These are phyloP conservation scores for Germaria angustata DNA, from an alignment of 2,888 invertebrate species.

Conservation along the genomic window DNA sequence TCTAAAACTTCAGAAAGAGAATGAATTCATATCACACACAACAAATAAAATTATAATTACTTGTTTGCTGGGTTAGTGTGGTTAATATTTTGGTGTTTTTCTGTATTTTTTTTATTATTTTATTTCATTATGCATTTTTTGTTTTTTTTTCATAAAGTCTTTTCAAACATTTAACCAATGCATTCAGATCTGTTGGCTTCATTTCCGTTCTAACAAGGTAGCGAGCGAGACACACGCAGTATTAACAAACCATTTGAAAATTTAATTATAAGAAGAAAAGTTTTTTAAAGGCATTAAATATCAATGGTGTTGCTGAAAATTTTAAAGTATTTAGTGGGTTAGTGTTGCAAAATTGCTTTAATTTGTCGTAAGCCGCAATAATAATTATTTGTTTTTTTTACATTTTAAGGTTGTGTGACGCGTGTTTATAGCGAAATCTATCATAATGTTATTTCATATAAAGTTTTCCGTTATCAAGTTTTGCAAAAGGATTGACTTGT, in stretches of 20 bases:
- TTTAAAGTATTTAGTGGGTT: constrained; percentile 77
- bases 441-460: constrained; percentile 72
- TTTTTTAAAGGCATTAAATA: not conserved
- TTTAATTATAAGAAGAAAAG: not conserved
- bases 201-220: constrained; percentile 75
- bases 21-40: too few species aligned
- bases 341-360: constrained; percentile 67
- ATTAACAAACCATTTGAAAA: not conserved
- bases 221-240: constrained; percentile 74
- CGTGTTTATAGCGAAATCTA: constrained; percentile 73
- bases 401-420: constrained; percentile 72
- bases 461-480: constrained; percentile 73
- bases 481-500: constrained; percentile 68
- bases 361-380: not conserved
- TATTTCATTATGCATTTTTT: constrained; percentile 66
- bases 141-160: constrained; percentile 13
- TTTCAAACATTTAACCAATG: constrained; percentile 60
- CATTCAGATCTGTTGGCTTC: constrained; percentile 69
- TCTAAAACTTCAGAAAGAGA: too few species aligned
- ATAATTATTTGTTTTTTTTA: not conserved
- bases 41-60: too few species aligned
- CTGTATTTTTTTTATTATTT: constrained; percentile 4
- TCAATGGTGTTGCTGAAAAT: constrained; percentile 75
- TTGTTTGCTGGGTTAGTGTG: constrained; percentile 5
- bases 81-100: constrained; percentile 35